phyloP scores from a whole-genome alignment of 2,888 invertebrate species.

The Leptodirus hochenwartii region DNA sequence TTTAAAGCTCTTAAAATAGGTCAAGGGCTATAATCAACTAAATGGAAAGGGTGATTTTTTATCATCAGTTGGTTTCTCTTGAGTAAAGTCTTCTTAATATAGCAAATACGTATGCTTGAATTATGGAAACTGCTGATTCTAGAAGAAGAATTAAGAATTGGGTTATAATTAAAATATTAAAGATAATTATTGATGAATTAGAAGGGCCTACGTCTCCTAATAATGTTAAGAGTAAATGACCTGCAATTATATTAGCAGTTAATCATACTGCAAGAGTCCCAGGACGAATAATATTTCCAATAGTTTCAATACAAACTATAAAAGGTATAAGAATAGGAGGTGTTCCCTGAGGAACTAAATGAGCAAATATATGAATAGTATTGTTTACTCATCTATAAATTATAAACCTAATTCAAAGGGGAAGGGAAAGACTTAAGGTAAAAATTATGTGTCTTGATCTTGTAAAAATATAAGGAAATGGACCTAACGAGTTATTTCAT shows the following conservation, averaged over 20 bases:
- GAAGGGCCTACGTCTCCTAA: conserved; percentile 29
- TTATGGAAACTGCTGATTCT: conserved; percentile 41
- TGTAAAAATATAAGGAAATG: conserved; percentile 56
- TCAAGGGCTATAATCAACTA: conserved; percentile 46
- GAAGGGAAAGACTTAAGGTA: conserved; percentile 38
- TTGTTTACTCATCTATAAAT: conserved; percentile 44
- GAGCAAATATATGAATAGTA: conserved; percentile 42
- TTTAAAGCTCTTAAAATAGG: conserved; percentile 40
- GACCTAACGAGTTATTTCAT: conserved; percentile 48
- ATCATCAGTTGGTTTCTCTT: conserved; percentile 44
- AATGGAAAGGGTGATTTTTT: conserved; percentile 42
- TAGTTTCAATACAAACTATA: conserved; percentile 57
- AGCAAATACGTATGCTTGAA: conserved; percentile 48
- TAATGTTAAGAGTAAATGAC: conserved; percentile 46
- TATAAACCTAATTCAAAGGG: conserved; percentile 47
- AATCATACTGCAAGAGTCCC: conserved; percentile 49
- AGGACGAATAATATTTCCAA: conserved; percentile 54
- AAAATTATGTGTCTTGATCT: conserved; percentile 43
- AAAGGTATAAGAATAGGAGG: conserved; percentile 46
- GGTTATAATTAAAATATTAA: conserved; percentile 18
- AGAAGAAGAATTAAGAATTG: conserved; percentile 35
- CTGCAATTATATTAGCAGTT: conserved; percentile 62
- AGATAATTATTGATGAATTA: conserved; percentile 14
- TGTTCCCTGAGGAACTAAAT: conserved; percentile 49
- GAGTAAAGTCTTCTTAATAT: conserved; percentile 46